Evolutionary conservation across 2,888 invertebrate species (phyloP).

Genomic region (Limnephilus rhombicus): DNA sequence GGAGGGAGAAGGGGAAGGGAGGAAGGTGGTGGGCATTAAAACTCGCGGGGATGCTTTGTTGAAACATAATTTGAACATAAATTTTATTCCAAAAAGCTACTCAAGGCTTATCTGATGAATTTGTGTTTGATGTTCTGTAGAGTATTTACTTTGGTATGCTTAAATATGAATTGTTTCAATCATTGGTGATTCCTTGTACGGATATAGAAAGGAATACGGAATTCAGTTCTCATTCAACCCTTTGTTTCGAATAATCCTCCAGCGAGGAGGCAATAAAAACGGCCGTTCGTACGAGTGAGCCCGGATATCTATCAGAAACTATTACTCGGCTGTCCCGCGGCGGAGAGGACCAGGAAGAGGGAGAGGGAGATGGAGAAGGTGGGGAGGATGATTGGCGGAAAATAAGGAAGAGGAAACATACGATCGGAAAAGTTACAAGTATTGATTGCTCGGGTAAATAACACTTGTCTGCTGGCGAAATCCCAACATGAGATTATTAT

Average conservation of each 20-base stretch:
- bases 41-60: slow-evolving; percentile 38
- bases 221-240: slow-evolving; percentile 20
- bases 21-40: slow-evolving; percentile 19
- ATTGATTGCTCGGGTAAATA: slow-evolving; percentile 30
- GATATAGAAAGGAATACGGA: not conserved
- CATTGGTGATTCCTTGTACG: not conserved
- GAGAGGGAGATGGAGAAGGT: not conserved
- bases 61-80: slow-evolving; percentile 27
- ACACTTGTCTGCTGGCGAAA: not conserved
- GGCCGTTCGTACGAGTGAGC: slow-evolving; percentile 35
- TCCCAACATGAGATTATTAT: not conserved
- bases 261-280: slow-evolving; percentile 41
- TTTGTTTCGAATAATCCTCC: slow-evolving; percentile 41
- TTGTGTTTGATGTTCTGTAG: not conserved
- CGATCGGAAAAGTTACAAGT: slow-evolving; percentile 46
- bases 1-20: not conserved
- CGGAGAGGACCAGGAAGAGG: not conserved
- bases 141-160: not conserved
- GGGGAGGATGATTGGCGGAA: slow-evolving; percentile 43
- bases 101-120: slow-evolving; percentile 5
- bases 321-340: slow-evolving; percentile 36
- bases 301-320: slow-evolving; percentile 50
- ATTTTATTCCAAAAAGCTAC: slow-evolving; percentile 21
- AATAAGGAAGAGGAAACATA: slow-evolving; percentile 47
- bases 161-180: slow-evolving; percentile 4